A percentile compares a stretch with the other conserved stretches of the same genome.
Evolutionary conservation across 1,140 invertebrate species (phyloP).

Genomic region (Meloidogyne exigua): DNA sequence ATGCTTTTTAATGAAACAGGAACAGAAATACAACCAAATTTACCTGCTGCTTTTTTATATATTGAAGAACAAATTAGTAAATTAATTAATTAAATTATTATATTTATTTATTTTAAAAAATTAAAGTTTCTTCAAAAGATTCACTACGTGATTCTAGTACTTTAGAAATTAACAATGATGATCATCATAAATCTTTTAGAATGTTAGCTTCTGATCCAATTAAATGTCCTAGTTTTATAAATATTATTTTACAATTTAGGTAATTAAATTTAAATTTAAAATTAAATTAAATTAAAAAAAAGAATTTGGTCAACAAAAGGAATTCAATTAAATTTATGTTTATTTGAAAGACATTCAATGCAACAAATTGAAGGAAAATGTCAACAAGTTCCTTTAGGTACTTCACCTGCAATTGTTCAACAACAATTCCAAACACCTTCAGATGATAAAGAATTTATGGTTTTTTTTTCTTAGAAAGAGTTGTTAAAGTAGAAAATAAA

Average conservation of each 20-base stretch:
- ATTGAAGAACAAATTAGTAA: conserved; percentile 46
- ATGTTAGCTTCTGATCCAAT: conserved; percentile 54
- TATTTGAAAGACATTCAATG: conserved; percentile 50
- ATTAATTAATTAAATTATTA: conserved; percentile 1
- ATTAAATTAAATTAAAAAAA: conserved; percentile 32
- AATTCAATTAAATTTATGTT: conserved; percentile 46
- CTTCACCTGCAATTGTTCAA: conserved; percentile 7
- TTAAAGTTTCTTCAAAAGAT: not conserved
- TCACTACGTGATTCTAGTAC: not conserved
- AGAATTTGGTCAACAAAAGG: conserved; percentile 59
- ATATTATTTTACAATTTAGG: conserved; percentile 43
- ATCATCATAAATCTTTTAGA: conserved; percentile 21
- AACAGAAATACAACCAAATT: conserved; percentile 52
- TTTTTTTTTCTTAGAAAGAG: too few relatives aligned
- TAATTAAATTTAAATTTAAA: conserved; percentile 14
- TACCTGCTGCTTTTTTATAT: conserved; percentile 54
- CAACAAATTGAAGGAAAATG: conserved; percentile 52
- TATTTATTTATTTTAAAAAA: not conserved
- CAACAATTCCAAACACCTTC: conserved; percentile 11
- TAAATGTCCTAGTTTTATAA: conserved; percentile 38
- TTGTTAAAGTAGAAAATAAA: too few relatives aligned
- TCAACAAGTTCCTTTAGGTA: conserved; percentile 42
- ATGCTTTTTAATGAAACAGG: conserved; percentile 59
- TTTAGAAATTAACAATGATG: conserved; percentile 20
- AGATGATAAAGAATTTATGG: conserved; percentile 7